Percentiles rank a stretch among this genome's conserved stretches.
These are phyloP conservation scores for Akabosia matsudoensis DNA, from an alignment of 1,140 invertebrate species.

Conservation along the genomic window DNA sequence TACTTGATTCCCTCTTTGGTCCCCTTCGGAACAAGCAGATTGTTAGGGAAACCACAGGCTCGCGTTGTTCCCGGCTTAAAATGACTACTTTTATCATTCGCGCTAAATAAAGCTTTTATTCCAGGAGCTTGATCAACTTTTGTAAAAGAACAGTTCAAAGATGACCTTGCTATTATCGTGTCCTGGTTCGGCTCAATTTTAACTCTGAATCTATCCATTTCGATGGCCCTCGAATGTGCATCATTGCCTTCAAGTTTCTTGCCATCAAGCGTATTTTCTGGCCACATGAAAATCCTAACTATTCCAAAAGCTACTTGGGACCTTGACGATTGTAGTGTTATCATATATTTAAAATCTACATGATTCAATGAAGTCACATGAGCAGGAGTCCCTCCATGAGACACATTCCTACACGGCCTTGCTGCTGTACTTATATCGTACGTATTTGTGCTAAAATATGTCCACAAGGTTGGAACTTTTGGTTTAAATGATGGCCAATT, in stretches of 20 bases:
- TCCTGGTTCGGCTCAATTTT: neutral
- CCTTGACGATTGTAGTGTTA: neutral
- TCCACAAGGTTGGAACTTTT: neutral
- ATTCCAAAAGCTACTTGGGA: neutral
- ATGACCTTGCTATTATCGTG: neutral
- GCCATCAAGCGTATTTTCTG: neutral
- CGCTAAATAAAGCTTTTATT: neutral
- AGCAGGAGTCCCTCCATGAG: too few relatives aligned
- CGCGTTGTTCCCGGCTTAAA: conserved; percentile 11
- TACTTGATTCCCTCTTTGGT: conserved; percentile 61
- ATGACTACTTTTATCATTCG: neutral
- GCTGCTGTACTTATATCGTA: neutral
- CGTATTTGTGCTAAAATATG: neutral
- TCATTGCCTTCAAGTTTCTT: neutral
- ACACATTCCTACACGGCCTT: neutral
- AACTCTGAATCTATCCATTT: neutral
- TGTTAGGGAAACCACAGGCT: conserved; percentile 60
- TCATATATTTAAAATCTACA: neutral
- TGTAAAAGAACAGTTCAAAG: neutral
- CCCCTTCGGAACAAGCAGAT: conserved; percentile 66
- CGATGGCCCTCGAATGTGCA: neutral
- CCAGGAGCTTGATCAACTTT: neutral
- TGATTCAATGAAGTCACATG: neutral
- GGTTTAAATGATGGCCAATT: neutral
- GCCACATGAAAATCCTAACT: neutral